Evolutionary conservation across 2,888 invertebrate species (phyloP), one percentile per base, ranked within the genome.

Genomic region (Mechanitis messenoides): DNA sequence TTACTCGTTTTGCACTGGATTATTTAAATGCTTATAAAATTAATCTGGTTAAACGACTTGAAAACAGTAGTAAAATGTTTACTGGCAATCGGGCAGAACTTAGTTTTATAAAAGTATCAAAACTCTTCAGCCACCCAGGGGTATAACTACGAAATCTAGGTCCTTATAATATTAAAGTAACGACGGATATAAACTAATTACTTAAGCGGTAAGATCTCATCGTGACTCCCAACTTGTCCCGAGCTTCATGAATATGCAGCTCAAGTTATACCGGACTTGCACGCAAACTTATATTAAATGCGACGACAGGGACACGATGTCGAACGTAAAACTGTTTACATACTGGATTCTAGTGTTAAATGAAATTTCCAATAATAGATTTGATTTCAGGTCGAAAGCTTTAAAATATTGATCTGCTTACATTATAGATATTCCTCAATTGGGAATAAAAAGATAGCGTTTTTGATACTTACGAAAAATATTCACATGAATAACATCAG

Each of bases 211-310:
- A 62, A 63, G 69, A 66, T 69, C 66, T 63, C 64, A 68, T 64
- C 66, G 65, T 64, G 63, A 66, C 62, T 66, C 65, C 62, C 64
- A 65, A 69, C 68, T 69, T 66, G 63, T 63, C 66, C 56, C 65
- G 47, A 54, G 58, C 38, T 71, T 74, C 74, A 77, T 77, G 75
- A 75, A 76, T 76, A 77, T 77, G 72, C 75, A 71, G 65, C 61
- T 57, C 69, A 62, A 65, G 60, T 67, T 60, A 61, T 63, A 67
- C 66, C 66, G 70, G 71, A 67, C 71, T 68, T 68, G 64, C 66
- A 70, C 65, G 68, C 65, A 68, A 71, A 69, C 69, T 72, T 71
- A 71, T 71, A 71, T 69, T 68, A 65, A 68, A 71, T 70, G 70
- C 67, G 64, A 66, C 66, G 65, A 67, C 64, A 64, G 66, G 61